Base-by-base conservation (phyloP, 2,888 invertebrate genomes). In the Thecocarcelia acutangulata region DNA sequence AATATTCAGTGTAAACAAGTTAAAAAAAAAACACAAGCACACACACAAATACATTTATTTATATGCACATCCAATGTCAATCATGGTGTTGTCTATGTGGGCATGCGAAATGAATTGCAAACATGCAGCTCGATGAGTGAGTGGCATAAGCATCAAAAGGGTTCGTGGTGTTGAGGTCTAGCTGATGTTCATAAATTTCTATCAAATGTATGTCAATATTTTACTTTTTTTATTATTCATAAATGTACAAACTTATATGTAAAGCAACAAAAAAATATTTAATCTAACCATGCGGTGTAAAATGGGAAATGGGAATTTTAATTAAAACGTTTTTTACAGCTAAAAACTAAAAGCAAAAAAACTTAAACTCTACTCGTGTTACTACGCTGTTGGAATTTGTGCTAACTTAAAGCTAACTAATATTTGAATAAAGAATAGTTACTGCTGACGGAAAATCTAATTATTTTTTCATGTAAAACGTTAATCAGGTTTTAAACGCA, bases 31-130 rank as follows among this genome's bases (percentile, higher is more conserved):
- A 33, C 12, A 50, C 6, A 24, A 33, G 12, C 17, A 50, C 19
- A 19, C 3, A 28, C 33, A 33, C 33, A 42, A 59, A 40, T 8
- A 56, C 5, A 21, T 40, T 15, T 72, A 28, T 44, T n/a, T 44
- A 21, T 33, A 15, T 33, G 44, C 56, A 40, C 17, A 28, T 56
- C 11, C 56, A 46, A 37, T 46, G 33, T 48, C 54, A 64, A 40
- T 63, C 28, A 42, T 68, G 56, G 28, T 24, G 44, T 28, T 56
- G 54, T 56, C 15, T 28, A 19, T 42, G 68, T 54, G 42, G 54
- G n/a, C 33, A 44, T 63, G 63, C 54, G 33, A 46, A 12, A 54
- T 73, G 54, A n/a, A n/a, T n/a, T 44, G 37, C 33, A 15, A 61
- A 63, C 19, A 73, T 63, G 63, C 33, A 44, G 42, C 5, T 37